These are phyloP conservation scores for Pongo abelii DNA, from an alignment of 2,113 vertebrate genomes.

Conservation along the genomic window DNA sequence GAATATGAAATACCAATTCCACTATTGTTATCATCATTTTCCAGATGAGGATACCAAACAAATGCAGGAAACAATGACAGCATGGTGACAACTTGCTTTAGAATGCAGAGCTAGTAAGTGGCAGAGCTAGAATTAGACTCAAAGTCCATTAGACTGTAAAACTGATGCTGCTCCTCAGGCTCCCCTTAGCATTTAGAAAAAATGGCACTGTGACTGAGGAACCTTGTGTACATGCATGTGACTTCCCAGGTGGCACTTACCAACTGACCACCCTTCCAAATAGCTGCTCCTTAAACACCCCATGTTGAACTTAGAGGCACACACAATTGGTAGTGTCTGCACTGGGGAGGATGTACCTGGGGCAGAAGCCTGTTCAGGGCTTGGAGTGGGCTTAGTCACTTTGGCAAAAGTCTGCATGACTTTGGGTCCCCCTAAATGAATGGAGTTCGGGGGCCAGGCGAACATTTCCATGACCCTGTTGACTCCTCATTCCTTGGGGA, in stretches of 20 bases:
- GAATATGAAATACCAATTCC: not conserved
- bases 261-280: not conserved
- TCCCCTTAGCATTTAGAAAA: not conserved
- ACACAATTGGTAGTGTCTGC: rapidly evolving
- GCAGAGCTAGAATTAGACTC: not conserved
- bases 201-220: too few species aligned
- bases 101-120: not conserved
- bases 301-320: not conserved
- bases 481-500: not conserved
- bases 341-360: not conserved
- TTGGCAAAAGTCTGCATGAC: not conserved
- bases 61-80: not conserved
- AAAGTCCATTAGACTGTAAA: not conserved
- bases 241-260: not conserved
- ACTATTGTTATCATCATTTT: not conserved
- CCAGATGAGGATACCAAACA: not conserved
- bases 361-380: not conserved
- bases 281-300: not conserved
- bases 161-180: too few species aligned
- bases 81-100: not conserved
- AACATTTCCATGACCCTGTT: not conserved
- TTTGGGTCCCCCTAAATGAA: not conserved
- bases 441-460: not conserved
- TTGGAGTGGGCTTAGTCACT: not conserved
- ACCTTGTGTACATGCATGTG: not conserved